phyloP scores from a whole-genome alignment of 2,113 vertebrate genomes.

The Cyanoderma ruficeps region DNA sequence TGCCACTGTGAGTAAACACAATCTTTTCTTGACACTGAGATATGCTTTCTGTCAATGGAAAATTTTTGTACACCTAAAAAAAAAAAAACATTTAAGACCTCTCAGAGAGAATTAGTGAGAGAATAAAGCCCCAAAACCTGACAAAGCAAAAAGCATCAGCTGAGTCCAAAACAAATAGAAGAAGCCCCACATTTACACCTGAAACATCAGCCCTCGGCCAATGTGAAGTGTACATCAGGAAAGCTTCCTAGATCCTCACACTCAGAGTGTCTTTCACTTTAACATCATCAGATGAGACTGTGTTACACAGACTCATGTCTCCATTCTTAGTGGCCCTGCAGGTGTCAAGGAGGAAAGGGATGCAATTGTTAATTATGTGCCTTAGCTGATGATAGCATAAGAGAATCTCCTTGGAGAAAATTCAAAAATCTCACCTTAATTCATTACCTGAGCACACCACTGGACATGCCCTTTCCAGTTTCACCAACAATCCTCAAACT shows the following conservation, averaged over 20 bases:
- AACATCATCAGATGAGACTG: not conserved
- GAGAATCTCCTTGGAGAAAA: not conserved
- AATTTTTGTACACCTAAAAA: not conserved
- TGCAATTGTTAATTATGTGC: not conserved
- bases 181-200: not conserved
- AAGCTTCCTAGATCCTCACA: not conserved
- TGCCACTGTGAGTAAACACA: not conserved
- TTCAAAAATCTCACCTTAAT: not conserved
- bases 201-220: not conserved
- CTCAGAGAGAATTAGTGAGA: not conserved
- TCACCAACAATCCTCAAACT: not conserved
- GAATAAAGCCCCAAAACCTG: not conserved
- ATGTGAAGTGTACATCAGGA: not conserved
- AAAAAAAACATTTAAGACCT: not conserved
- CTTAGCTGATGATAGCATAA: not conserved
- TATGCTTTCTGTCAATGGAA: not conserved
- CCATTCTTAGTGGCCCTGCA: not conserved
- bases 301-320: not conserved
- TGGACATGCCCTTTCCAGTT: not conserved
- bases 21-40: not conserved
- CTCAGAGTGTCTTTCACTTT: not conserved
- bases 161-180: not conserved
- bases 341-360: not conserved
- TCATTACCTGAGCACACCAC: not conserved
- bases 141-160: not conserved